Base-by-base conservation (phyloP, 2,113 vertebrate genomes). In the Corythaixoides concolor region DNA sequence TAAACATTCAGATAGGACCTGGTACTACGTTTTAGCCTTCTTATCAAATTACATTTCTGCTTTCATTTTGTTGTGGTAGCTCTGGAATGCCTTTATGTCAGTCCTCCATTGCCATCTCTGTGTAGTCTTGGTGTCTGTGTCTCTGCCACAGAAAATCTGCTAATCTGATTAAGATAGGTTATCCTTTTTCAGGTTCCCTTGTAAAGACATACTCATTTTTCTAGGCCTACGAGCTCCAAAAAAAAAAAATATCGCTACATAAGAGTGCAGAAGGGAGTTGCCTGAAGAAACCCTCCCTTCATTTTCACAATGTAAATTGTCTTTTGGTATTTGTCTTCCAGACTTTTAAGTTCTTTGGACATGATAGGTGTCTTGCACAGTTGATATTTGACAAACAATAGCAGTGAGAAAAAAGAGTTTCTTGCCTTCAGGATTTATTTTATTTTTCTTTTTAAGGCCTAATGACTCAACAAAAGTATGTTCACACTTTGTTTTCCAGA, bases 1-100 rank as follows among this genome's bases (percentile, higher is more conserved):
- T 92, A 95, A 95, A 87, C 80, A 85, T 93, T 94, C 56, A 82
- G 84, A 88, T 41, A 92, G 43, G 74, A 94, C 60, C n/a, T 67
- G 30, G 60, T 74, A 47, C 66, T 52, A 17, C 90, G 67, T 86
- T 93, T 95, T 88, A 73, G 72, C 32, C 23, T 59, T 88, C 56
- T 94, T 94, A 95, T 95, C 85, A 89, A 77, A 70, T 64, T 76
- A 49, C 64, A 35, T 85, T 91, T 92, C 82, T 79, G 32, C 81
- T 85, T 86, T 91, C 77, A 68, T 86, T 88, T 93, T 2, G 4
- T 52, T 88, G 33, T 83, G 77, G 87, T 95, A 88, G 26, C 19
- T 90, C 63, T 92, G 89, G 79, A 89, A 91, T 89, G 62, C 27
- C 47, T 95, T 88, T 90, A 73, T 70, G 60, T 72, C 70, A 15